These are phyloP conservation scores for Scomber japonicus DNA, from an alignment of 2,113 vertebrate species.

Conservation along the genomic window DNA sequence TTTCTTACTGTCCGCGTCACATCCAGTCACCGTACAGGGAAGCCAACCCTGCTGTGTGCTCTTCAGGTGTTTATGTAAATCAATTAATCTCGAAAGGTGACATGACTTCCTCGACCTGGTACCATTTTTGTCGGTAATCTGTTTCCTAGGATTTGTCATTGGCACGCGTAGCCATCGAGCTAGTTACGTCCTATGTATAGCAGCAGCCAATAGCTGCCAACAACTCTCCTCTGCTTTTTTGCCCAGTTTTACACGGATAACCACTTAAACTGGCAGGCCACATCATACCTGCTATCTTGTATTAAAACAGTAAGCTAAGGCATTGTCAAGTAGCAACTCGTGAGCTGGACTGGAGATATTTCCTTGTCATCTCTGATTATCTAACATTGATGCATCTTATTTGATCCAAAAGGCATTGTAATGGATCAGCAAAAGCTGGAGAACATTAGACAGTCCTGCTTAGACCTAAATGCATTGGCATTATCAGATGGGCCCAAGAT, in stretches of 20 bases:
- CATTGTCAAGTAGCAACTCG: background rate
- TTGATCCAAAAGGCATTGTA: conserved; percentile 20
- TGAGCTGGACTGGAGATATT: background rate
- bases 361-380: background rate
- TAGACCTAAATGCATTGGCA: conserved; percentile 31
- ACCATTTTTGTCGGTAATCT: conserved; percentile 54
- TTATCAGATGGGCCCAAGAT: conserved; percentile 51
- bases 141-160: conserved; percentile 62
- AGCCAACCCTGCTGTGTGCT: background rate
- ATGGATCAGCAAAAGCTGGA: conserved; percentile 27
- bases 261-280: background rate
- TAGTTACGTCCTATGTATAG: conserved; percentile 45
- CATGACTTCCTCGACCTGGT: conserved; percentile 46
- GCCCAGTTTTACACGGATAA: background rate
- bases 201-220: conserved; percentile 29
- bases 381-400: background rate
- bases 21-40: background rate
- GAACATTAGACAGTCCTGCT: conserved; percentile 8
- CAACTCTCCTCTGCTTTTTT: conserved; percentile 51
- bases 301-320: too few species aligned
- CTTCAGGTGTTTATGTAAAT: conserved; percentile 21
- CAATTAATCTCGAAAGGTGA: conserved; percentile 24
- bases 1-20: background rate
- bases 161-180: conserved; percentile 46
- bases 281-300: background rate